These are phyloP conservation scores for Bombus superbus DNA, from an alignment of 1,140 invertebrate species.

Conservation along the genomic window DNA sequence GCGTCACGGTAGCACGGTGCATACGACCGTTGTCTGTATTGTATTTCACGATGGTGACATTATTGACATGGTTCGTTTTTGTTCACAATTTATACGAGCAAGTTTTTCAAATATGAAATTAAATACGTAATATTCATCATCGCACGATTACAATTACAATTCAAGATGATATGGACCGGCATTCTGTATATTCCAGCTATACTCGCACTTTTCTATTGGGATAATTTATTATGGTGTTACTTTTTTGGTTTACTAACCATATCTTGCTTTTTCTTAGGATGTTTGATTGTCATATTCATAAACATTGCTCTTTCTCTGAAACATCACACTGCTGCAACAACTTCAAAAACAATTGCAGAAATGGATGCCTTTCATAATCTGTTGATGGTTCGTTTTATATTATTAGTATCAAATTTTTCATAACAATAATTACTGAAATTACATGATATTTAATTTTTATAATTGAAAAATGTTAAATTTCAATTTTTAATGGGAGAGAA, in stretches of 20 bases:
- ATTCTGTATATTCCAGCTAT: constrained; percentile 25
- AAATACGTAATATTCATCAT: constrained; percentile 15
- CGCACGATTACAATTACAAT: background rate
- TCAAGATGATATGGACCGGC: constrained; percentile 22
- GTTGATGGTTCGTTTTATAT: constrained; percentile 79
- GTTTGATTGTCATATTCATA: constrained; percentile 80
- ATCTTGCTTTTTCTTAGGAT: constrained; percentile 75
- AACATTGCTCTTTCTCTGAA: constrained; percentile 82
- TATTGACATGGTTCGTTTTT: background rate
- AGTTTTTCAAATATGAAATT: background rate
- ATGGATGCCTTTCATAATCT: constrained; percentile 82
- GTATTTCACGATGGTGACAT: background rate
- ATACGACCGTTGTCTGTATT: no score
- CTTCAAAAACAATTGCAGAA: constrained; percentile 80
- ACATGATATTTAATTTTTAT: background rate
- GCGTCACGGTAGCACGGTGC: no score
- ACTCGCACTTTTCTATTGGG: constrained; percentile 53
- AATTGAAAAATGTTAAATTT: background rate
- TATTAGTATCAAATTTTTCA: background rate
- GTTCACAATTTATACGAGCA: background rate
- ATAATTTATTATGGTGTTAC: constrained; percentile 71
- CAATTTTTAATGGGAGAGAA: background rate
- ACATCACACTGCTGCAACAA: constrained; percentile 82
- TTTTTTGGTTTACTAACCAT: constrained; percentile 75
- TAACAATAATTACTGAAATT: background rate